phyloP scores from a whole-genome alignment of 2,888 invertebrate species.

The Abscondita cerata region DNA sequence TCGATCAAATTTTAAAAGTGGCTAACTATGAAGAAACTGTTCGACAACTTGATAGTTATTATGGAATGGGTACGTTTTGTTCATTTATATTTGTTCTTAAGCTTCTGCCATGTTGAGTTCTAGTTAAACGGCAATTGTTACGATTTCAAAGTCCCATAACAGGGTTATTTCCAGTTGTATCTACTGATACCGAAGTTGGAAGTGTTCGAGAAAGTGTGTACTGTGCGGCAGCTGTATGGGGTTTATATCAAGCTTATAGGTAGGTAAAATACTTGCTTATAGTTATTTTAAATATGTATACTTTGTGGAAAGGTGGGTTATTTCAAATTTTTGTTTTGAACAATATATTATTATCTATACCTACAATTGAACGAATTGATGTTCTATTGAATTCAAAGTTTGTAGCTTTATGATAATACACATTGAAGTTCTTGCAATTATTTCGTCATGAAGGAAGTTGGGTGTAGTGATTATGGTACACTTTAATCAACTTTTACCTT shows the following conservation, averaged over 20 bases:
- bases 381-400: too few species aligned
- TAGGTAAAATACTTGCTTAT: conserved; percentile 49
- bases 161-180: conserved; percentile 89
- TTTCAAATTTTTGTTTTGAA: too few species aligned
- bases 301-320: too few species aligned
- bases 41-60: conserved; percentile 88
- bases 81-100: background rate
- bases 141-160: conserved; percentile 92
- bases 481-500: too few species aligned
- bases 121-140: conserved; percentile 90
- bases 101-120: conserved; percentile 36
- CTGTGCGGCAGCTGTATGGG: conserved; percentile 96
- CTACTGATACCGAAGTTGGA: conserved; percentile 79
- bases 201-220: conserved; percentile 97
- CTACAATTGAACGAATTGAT: too few species aligned
- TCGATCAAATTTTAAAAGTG: conserved; percentile 81
- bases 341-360: too few species aligned
- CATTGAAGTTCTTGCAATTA: too few species aligned
- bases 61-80: conserved; percentile 79
- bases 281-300: too few species aligned
- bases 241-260: conserved; percentile 96
- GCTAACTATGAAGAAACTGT: conserved; percentile 91
- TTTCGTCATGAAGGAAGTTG: too few species aligned
- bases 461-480: too few species aligned
- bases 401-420: too few species aligned